Percentiles rank a stretch among this genome's conserved stretches.
These are phyloP conservation scores for Scaptomyza reducta DNA, from an alignment of 2,888 invertebrate species.

Conservation along the genomic window DNA sequence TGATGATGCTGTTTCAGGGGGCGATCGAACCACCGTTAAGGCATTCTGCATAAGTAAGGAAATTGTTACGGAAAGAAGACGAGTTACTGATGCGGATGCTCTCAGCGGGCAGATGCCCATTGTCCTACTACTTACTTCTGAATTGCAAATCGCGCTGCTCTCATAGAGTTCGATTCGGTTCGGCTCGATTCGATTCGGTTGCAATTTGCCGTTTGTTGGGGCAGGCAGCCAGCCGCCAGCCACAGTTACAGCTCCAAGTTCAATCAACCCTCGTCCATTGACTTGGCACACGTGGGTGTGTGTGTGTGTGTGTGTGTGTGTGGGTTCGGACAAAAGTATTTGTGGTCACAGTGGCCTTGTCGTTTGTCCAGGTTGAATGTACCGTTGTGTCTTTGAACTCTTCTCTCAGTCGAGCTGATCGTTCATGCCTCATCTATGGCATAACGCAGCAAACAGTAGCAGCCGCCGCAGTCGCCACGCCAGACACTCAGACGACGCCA, in stretches of 20 bases:
- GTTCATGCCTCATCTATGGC: constrained; percentile 57
- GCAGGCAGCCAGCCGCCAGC: constrained; percentile 54
- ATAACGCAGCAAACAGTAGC: constrained; percentile 54
- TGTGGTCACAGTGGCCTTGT: constrained; percentile 68
- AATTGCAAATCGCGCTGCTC: constrained; percentile 64
- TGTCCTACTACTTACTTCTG: constrained; percentile 76
- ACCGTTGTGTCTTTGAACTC: constrained; percentile 77
- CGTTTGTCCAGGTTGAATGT: constrained; percentile 71
- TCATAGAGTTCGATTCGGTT: constrained; percentile 57
- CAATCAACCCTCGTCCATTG: constrained; percentile 68
- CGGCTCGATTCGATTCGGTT: constrained; percentile 43
- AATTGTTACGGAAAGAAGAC: constrained; percentile 76
- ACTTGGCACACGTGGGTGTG: constrained; percentile 70
- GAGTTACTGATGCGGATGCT: constrained; percentile 63
- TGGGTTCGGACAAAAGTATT: constrained; percentile 35
- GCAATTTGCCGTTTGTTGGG: constrained; percentile 78
- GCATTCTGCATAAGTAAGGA: constrained; percentile 72
- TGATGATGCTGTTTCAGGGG: constrained; percentile 23
- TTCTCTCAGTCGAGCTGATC: constrained; percentile 9
- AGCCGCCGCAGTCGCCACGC: constrained; percentile 46
- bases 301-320: constrained; percentile 59
- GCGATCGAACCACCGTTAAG: constrained; percentile 70
- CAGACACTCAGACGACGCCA: constrained; percentile 76
- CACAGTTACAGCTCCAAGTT: constrained; percentile 38
- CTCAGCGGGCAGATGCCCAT: constrained; percentile 47